phyloP scores from a whole-genome alignment of 2,797 vertebrate species.

The Sarcoramphus papa region DNA sequence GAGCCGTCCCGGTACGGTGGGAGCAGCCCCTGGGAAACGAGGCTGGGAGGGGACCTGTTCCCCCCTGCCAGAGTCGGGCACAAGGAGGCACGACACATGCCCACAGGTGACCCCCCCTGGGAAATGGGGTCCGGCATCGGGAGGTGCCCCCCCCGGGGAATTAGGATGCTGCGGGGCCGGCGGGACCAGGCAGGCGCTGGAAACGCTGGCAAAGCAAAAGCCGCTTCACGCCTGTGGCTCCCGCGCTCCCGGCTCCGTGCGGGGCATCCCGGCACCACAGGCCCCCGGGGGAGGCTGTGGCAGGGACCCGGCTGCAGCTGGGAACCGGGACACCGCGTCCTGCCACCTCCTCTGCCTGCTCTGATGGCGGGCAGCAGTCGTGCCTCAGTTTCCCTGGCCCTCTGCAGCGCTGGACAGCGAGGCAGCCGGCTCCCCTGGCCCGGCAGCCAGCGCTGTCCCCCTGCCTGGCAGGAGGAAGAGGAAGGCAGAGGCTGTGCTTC shows the following conservation, averaged over 20 bases:
- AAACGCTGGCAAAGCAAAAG: not conserved
- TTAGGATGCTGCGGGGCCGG: not conserved
- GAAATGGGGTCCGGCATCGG: fast-evolving
- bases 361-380: fast-evolving
- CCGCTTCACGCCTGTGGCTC: not conserved
- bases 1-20: fast-evolving
- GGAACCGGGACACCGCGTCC: not conserved
- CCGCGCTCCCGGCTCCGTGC: fast-evolving
- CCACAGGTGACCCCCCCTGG: fast-evolving
- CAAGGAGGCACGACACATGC: too few species aligned
- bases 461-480: not conserved
- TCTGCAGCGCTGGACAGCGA: fast-evolving
- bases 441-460: too few species aligned
- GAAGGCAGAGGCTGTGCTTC: not conserved
- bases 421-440: not conserved
- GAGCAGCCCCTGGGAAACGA: not conserved
- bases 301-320: too few species aligned
- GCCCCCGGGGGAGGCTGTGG: too few species aligned
- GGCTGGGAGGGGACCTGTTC: too few species aligned
- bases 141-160: not conserved
- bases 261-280: not conserved
- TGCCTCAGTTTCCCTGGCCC: not conserved
- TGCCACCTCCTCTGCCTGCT: fast-evolving
- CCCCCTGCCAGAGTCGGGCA: too few species aligned
- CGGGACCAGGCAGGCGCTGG: too few species aligned